Base-by-base conservation (phyloP, 1,140 invertebrate species). In the Drosophila teissieri region DNA sequence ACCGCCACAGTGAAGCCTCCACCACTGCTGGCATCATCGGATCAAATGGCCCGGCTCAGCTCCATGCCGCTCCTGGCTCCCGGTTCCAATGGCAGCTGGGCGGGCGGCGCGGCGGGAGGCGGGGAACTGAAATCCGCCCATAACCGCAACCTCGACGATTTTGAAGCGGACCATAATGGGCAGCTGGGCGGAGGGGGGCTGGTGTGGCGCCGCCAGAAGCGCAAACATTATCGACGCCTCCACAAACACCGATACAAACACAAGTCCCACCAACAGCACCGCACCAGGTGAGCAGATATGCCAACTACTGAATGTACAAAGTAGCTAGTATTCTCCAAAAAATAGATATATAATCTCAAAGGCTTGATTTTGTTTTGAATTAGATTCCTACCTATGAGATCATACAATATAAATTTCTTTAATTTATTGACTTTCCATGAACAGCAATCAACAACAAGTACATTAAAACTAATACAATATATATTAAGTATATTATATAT, bases 231-330 rank as follows among this genome's bases (percentile, higher is more conserved):
- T 78, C 77, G 73, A 68, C 85, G 84, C 39, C 51, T 64, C 34
- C 80, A 83, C 60, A 83, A 83, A 45, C 83, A 88, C 58, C 84
- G 83, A 48, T 88, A 77, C 68, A 88, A 80, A 62, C 83, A 67
- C 31, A 79, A 69, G 22, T 6, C 17, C n/a, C 81, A 83, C 17
- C 53, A 69, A 48, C 67, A 73, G 45, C 80, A 82, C 58, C 81
- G 73, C 24, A 57, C 68, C 56, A 89, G 82, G 83, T 85, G 37
- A 79, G 78, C 24, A 42, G 37, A 10, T 24, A 11, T 63, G 54
- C 24, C 54, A 42, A 62, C 27, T 40, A 58, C 36, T 58, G 17
- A 39, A 19, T 3, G 4, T 5, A 14, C 6, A 46, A 46, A 19
- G n/a, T 39, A 10, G 57, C n/a, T 8, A 14, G 14, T 14, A 14